Conservation (phyloP, 2,888 invertebrate genomes). For the Pollenia griseotomentosa region DNA sequence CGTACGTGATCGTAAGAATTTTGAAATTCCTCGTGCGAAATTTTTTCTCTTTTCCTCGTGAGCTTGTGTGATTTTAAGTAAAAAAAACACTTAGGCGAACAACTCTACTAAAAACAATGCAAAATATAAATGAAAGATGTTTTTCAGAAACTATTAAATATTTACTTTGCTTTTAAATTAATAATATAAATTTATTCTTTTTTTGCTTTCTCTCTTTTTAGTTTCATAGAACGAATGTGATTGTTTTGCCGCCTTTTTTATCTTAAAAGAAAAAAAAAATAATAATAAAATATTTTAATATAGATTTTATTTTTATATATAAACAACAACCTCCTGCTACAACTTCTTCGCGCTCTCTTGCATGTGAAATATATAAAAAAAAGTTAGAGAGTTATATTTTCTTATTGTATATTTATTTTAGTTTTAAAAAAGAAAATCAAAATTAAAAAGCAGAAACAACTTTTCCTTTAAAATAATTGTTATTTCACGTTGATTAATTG, state of each 20-base stretch:
- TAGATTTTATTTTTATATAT: constrained; percentile 59
- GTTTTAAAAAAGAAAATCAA: constrained; percentile 45
- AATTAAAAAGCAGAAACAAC: constrained; percentile 6
- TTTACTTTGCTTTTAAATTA: neutral
- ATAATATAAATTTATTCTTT: constrained; percentile 7
- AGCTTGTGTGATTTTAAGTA: too few relatives aligned
- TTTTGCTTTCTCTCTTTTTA: constrained; percentile 54
- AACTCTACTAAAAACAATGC: too few relatives aligned
- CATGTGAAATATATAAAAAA: constrained; percentile 49
- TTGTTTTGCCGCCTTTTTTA: constrained; percentile 63
- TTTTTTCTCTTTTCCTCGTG: too few relatives aligned
- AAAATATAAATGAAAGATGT: too few relatives aligned
- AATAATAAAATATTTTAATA: constrained; percentile 47
- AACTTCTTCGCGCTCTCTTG: constrained; percentile 41
- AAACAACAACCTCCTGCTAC: constrained; percentile 54
- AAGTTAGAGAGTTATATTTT: constrained; percentile 47
- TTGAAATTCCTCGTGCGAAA: too few relatives aligned
- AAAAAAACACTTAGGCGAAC: too few relatives aligned
- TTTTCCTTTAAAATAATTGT: constrained; percentile 55
- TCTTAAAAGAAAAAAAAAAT: constrained; percentile 42
- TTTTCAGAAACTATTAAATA: neutral
- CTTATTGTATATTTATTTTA: constrained; percentile 50
- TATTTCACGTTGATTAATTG: constrained; percentile 59
- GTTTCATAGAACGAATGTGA: constrained; percentile 66
- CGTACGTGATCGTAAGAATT: too few relatives aligned